Percentiles rank a stretch among this genome's conserved stretches.
phyloP scores from a whole-genome alignment of 2,113 vertebrate species.

The Eudyptes chrysolophus region DNA sequence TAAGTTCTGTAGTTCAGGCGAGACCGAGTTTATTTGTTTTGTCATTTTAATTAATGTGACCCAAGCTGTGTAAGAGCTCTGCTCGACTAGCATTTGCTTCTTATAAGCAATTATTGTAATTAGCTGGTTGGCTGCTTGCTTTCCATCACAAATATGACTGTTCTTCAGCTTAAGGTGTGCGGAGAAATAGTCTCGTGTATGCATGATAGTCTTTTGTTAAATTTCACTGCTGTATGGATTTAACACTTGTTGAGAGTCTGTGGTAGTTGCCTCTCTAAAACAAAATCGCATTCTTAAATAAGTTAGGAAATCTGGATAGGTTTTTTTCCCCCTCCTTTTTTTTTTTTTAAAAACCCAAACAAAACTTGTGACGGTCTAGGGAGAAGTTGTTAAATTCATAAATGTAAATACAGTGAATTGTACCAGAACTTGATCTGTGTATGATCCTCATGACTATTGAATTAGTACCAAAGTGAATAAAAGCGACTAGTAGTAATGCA shows the following conservation, averaged over 20 bases:
- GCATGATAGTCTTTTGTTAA: not conserved
- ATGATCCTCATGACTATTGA: not conserved
- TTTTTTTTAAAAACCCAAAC: too few species aligned
- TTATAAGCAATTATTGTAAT: conserved; percentile 33
- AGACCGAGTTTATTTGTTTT: conserved; percentile 44
- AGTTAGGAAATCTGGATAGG: not conserved
- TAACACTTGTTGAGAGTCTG: not conserved
- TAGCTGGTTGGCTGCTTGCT: conserved; percentile 10
- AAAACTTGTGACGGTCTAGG: not conserved
- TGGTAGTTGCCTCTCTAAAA: not conserved
- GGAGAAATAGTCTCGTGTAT: not conserved
- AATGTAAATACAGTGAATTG: not conserved
- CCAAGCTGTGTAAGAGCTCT: not conserved
- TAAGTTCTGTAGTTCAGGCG: not conserved
- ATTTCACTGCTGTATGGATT: not conserved
- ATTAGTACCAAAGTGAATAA: not conserved
- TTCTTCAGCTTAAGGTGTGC: not conserved
- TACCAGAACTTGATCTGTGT: not conserved
- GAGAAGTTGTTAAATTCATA: not conserved
- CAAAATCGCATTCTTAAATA: not conserved
- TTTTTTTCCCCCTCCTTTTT: not conserved
- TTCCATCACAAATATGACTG: not conserved
- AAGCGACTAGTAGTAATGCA: not conserved
- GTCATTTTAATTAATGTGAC: conserved; percentile 37
- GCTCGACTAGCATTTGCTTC: not conserved